Base-by-base conservation (phyloP, 2,888 invertebrate species). In the Melanchra persicariae region DNA sequence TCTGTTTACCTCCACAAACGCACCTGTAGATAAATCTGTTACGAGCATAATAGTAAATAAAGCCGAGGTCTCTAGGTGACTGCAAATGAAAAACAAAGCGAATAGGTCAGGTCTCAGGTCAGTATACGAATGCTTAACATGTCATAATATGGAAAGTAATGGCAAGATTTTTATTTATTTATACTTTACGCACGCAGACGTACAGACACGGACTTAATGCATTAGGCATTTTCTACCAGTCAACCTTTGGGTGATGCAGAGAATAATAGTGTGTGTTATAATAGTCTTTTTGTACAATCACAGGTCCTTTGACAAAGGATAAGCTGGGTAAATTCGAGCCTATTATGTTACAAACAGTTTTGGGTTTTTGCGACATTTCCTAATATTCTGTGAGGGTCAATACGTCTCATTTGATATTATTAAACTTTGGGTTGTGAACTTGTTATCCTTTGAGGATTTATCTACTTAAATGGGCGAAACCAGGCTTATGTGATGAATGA, bases 401-500 rank as follows among this genome's bases (percentile, higher is more conserved):
- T 19, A 61, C 10, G 37, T 51, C 37, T 37, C 7, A 57, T 30
- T 30, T 49, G 8, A 30, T 58, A 49, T 12, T n/a, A 30, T 40
- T 49, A n/a, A 15, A 30, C 47, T 17, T 40, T 15, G 45, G 45
- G 45, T 30, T 54, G 51, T 4, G 6, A 22, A 22, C 51, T 30
- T 54, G 51, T 4, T 4, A 22, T 26, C 51, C 47, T 62, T 63
- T 45, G 54, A 45, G 61, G 51, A 71, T 72, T 70, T n/a, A n/a
- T 49, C 8, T 57, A 15, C 2, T 17, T 26, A 8, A 66, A 45
- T 37, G 22, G 17, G 0, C 12, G 17, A 22, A 47, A 34, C 19
- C 8, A 5, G 10, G 43, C 10, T n/a, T 15, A 34, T 26, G 45
- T 8, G 45, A 8, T 19, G 19, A 45, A 40, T 15, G 40, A 40